Evolutionary conservation across 2,888 invertebrate genomes (phyloP), one percentile per base, ranked within the genome.

Genomic region (Steinernema scapterisci): DNA sequence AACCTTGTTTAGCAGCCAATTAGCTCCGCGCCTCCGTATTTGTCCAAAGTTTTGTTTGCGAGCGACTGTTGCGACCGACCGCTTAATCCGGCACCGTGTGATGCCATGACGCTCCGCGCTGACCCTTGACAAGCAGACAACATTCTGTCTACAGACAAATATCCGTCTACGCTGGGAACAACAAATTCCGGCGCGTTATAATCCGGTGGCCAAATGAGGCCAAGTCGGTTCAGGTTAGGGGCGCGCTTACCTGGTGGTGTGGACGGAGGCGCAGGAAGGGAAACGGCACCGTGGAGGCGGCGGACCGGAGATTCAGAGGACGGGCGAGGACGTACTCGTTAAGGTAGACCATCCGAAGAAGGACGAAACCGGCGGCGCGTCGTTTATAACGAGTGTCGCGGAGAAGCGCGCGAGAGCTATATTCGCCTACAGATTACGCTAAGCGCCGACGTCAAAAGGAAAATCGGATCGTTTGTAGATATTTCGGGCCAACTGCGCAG

Each of bases 1-100:
- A 48, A 5, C 11, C 63, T 63, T 27, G 27, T 63, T 63, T 11
- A 63, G 27, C 63, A 63, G 63, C 63, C 63, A 63, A 63, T 63
- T 63, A 63, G 31, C 23, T 11, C 13, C 54, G 25, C 25, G 13
- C 11, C 38, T 7, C 38, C 48, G 6, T 63, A 31, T 63, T 63
- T 63, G 31, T 27, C 27, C 31, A n/a, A 63, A 63, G 31, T 63
- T 63, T 63, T 63, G 63, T 63, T 63, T 63, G 63, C 63, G 63
- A 38, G 38, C 21, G 52, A 52, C 52, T 52, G 13, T 63, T 63
- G 31, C 63, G 27, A 13, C 31, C 63, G 27, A 13, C 31, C 63
- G 63, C 63, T 25, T 63, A 63, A 63, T 63, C 63, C 38, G 63
- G 63, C 13, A n/a, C 31, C 21, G 54, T 25, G 38, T 38, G 38